Percentiles rank a stretch among this genome's conserved stretches.
phyloP scores from a whole-genome alignment of 2,888 invertebrate genomes.

The Brachyptera putata region DNA sequence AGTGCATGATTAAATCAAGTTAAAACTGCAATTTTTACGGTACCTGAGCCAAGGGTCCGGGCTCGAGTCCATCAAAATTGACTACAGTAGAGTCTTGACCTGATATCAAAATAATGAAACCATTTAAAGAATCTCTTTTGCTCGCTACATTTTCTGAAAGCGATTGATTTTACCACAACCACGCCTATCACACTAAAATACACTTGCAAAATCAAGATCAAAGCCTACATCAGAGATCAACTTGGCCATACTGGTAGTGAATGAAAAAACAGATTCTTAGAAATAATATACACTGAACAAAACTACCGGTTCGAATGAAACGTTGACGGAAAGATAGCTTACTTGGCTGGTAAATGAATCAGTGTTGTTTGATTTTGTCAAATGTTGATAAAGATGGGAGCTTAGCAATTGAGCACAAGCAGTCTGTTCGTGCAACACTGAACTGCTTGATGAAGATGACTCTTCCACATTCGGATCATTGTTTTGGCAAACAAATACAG shows the following conservation, averaged over 20 bases:
- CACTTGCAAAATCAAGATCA: not conserved
- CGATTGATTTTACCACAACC: too few relatives aligned
- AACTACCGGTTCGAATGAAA: not conserved
- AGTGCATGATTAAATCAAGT: too few relatives aligned
- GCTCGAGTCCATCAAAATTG: too few relatives aligned
- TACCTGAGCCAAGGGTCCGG: too few relatives aligned
- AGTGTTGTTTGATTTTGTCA: constrained; percentile 29
- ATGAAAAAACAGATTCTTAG: too few relatives aligned
- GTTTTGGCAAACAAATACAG: constrained; percentile 26
- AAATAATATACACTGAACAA: not conserved
- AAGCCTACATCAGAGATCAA: not conserved
- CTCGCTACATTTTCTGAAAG: too few relatives aligned
- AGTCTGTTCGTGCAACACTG: constrained; percentile 37
- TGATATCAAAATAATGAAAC: not conserved
- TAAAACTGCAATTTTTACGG: too few relatives aligned
- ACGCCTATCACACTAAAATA: too few relatives aligned
- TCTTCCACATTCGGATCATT: constrained; percentile 33
- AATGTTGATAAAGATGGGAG: constrained; percentile 36
- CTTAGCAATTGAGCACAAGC: constrained; percentile 38
- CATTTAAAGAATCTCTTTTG: too few relatives aligned
- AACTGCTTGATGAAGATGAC: constrained; percentile 37
- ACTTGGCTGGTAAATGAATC: constrained; percentile 32
- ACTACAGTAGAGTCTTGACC: too few relatives aligned
- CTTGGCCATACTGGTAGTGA: not conserved
- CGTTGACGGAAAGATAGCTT: not conserved